Conservation (phyloP, 2,797 vertebrate species). For the Hapalemur alaotrensis region DNA sequence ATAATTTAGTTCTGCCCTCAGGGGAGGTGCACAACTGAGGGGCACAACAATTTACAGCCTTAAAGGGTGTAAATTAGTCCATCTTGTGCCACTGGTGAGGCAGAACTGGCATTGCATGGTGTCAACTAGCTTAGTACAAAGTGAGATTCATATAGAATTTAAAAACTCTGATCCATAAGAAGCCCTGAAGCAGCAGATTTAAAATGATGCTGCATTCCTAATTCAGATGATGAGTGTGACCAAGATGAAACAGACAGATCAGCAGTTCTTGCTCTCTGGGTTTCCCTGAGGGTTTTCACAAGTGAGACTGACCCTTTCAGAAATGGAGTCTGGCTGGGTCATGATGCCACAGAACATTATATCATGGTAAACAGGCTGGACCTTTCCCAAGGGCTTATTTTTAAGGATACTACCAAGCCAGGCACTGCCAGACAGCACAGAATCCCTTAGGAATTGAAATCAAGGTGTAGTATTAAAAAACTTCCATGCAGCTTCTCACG, state of each 20-base stretch:
- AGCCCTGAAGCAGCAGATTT: slow-evolving; percentile 50
- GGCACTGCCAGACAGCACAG: background rate
- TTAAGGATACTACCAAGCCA: background rate
- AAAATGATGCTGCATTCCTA: slow-evolving; percentile 43
- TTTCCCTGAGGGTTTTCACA: background rate
- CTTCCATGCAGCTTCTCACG: background rate
- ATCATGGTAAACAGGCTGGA: background rate
- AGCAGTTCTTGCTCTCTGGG: background rate
- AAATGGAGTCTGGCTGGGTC: slow-evolving; percentile 34
- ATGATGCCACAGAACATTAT: background rate
- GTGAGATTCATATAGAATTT: slow-evolving; percentile 16
- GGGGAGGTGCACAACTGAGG: background rate
- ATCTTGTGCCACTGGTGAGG: background rate
- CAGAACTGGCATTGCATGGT: background rate
- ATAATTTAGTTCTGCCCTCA: background rate
- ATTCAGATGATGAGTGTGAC: slow-evolving; percentile 39
- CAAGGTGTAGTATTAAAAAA: background rate
- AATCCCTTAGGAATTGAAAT: background rate
- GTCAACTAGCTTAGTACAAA: background rate
- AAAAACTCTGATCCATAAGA: slow-evolving; percentile 46
- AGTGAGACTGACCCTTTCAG: slow-evolving; percentile 23
- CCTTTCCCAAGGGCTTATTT: slow-evolving; percentile 3
- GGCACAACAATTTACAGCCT: too few relatives aligned
- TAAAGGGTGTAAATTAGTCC: background rate
- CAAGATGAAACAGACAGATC: slow-evolving; percentile 23